Evolutionary conservation across 1,140 invertebrate genomes (phyloP), one percentile per base, ranked within the genome.

Genomic region (Brachystomella parvula): DNA sequence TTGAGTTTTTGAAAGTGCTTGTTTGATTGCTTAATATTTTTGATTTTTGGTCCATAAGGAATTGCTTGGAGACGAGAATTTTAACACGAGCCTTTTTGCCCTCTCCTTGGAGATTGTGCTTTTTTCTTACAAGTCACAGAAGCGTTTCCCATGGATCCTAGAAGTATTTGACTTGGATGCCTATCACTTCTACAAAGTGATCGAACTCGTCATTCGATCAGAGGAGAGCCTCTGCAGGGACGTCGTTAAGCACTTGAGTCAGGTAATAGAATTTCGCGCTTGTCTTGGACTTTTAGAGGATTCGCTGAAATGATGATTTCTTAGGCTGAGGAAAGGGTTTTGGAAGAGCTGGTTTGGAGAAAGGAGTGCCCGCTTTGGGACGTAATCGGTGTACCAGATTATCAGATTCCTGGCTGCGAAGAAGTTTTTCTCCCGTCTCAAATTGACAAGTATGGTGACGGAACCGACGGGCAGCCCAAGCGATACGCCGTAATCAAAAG

Each of bases 181-280:
- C 0, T 94, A 91, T 77, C 82, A 94, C 76, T 98, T 98, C 79
- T 96, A 96, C 76, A 96, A 95, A 82, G 89, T 98, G 21, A 96
- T 98, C 71, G 95, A 98, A 81, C 82, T 95, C 19, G 87, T 97
- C 47, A 92, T 98, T 29, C 82, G 93, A 53, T 87, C 89, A 1
- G 90, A 93, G 70, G 89, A 94, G 72, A 87, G 90, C 57, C 81
- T 99, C 1, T 90, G 90, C 0, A 82, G 95, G 39, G 92, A 96
- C 74, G 86, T 96, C 47, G 89, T 98, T 0, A 98, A 98, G 76
- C 94, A 98, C 82, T 82, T 99, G 2, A 98, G 95, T 81, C 83
- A 85, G 76, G 87, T 88, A 77, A n/a, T n/a, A n/a, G n/a, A n/a
- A n/a, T n/a, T n/a, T n/a, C n/a, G n/a, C n/a, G n/a, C n/a, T n/a